These are phyloP conservation scores for Nemotelus nigrinus DNA, from an alignment of 2,888 invertebrate genomes.

Conservation along the genomic window DNA sequence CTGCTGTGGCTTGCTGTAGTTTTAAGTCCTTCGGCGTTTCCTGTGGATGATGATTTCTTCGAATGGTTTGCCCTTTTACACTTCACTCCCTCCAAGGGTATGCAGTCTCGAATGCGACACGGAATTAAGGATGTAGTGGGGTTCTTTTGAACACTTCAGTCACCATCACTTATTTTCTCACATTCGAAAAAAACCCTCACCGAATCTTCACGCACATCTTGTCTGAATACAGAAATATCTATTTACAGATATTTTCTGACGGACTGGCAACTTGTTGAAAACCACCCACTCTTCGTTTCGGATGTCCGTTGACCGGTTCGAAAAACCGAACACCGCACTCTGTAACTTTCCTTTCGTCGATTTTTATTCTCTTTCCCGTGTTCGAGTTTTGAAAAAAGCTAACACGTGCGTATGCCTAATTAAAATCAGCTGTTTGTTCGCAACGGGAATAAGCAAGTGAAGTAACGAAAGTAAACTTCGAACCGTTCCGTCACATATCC, in stretches of 20 bases:
- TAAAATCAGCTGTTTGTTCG: slow-evolving; percentile 40
- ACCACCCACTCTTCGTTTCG: slow-evolving; percentile 27
- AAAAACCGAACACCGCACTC: slow-evolving; percentile 16
- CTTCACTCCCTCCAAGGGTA: neutral
- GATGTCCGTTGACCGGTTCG: neutral
- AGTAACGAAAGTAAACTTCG: neutral
- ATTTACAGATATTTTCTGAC: slow-evolving; percentile 1
- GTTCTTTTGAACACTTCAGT: too few relatives aligned
- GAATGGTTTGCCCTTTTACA: neutral
- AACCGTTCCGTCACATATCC: neutral
- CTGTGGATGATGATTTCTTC: slow-evolving; percentile 11
- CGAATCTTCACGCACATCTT: too few relatives aligned
- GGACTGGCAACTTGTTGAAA: slow-evolving; percentile 35
- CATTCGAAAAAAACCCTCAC: too few relatives aligned
- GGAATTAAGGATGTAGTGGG: neutral
- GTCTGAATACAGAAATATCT: too few relatives aligned
- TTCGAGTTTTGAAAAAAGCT: slow-evolving; percentile 19
- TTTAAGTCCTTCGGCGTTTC: slow-evolving; percentile 32
- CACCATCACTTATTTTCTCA: too few relatives aligned
- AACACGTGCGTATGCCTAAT: slow-evolving; percentile 38
- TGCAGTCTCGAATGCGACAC: neutral
- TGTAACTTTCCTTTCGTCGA: neutral
- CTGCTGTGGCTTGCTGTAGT: neutral
- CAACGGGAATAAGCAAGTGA: neutral
- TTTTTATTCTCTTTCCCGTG: neutral